Base-by-base conservation (phyloP, 2,888 invertebrate species). In the Cheilosia variabilis region DNA sequence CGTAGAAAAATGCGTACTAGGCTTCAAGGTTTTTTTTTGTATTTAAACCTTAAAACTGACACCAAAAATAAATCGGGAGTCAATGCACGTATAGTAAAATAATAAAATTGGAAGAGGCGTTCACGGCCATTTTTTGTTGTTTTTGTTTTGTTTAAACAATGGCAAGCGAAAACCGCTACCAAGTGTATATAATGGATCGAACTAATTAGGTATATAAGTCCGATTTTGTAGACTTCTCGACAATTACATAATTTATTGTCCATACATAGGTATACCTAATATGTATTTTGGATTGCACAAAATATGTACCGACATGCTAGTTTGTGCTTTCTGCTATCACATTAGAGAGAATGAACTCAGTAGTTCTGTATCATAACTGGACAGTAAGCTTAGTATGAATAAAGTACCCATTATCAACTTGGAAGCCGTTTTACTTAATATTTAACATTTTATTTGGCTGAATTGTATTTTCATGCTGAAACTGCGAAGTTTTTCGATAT, bases 21-120 rank as follows among this genome's bases (percentile, higher is more conserved):
- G 27, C 50, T 7, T n/a, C 77, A 76, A 72, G 77, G 71, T 71
- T 60, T 50, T 65, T 41, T 24, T 34, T 13, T 22, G 2, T 37
- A 27, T 27, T 27, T n/a, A 50, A 43, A 52, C 34, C 19, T 10
- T 50, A 27, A 57, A 22, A 45, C 62, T 60, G 37, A 60, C 19
- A 24, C 10, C 52, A 34, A 68, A 60, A 69, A 68, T 22, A 19
- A 3, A 2, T 24, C 13, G 4, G 52, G 43, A 82, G 77, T 77
- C 68, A 77, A 77, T 68, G 82, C 82, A 78, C 82, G 82, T 83
- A 55, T 47, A 27, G 22, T 15, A 52, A 55, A 72, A 66, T 50
- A 58, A 63, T 76, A 50, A 47, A 81, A 53, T 53, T 37, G n/a
- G 22, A 57, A 75, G 24, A 52, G 41, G 57, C 31, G 4, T 50